Evolutionary conservation across 2,888 invertebrate species (phyloP).

Genomic region (Callosobruchus maculatus): DNA sequence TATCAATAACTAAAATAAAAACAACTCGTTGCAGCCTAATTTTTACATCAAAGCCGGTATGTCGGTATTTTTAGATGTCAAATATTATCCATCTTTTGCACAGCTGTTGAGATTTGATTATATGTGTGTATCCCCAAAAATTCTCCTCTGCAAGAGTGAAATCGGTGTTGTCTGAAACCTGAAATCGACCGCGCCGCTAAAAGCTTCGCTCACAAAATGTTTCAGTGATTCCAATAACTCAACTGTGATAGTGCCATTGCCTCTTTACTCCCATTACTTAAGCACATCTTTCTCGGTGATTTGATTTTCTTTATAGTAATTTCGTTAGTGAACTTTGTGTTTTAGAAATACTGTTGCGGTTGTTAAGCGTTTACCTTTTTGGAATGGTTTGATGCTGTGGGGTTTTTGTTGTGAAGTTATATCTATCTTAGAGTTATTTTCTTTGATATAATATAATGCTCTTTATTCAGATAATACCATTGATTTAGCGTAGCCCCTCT

Average conservation of each 20-base stretch:
- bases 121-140: constrained; percentile 29
- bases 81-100: constrained; percentile 44
- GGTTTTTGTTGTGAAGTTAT: neutral
- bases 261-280: constrained; percentile 10
- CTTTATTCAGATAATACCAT: no score
- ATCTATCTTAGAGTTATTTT: no score
- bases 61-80: constrained; percentile 48
- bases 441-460: no score
- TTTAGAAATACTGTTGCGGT: neutral
- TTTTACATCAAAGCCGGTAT: constrained; percentile 42
- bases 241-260: constrained; percentile 18
- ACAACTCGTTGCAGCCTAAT: constrained; percentile 35
- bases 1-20: constrained; percentile 31
- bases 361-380: neutral
- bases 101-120: constrained; percentile 40
- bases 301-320: neutral
- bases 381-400: neutral
- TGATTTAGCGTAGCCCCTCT: no score
- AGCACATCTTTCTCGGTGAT: constrained; percentile 11
- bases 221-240: constrained; percentile 6
- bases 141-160: constrained; percentile 23
- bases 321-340: neutral
- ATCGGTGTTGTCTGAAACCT: constrained; percentile 32
- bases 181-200: constrained; percentile 14
- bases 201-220: constrained; percentile 15